Conservation (phyloP, 2,113 vertebrate species). For the Trinectes maculatus region DNA sequence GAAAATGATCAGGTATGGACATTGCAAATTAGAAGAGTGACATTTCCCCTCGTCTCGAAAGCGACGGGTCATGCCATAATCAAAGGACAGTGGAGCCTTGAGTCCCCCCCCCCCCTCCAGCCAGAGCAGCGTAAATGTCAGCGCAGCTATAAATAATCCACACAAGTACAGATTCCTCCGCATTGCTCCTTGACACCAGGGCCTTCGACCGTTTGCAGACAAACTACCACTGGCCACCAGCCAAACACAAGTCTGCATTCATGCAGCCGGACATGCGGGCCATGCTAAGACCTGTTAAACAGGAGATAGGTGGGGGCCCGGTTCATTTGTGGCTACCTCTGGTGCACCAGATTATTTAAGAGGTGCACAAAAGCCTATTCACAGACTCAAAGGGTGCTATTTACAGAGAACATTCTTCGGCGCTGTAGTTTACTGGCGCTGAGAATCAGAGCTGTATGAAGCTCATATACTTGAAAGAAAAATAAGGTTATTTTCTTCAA, state of each 20-base stretch:
- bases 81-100: slow-evolving; percentile 57
- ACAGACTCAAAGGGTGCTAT: slow-evolving; percentile 64
- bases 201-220: slow-evolving; percentile 52
- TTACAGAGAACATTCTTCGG: slow-evolving; percentile 67
- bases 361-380: slow-evolving; percentile 76
- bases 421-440: slow-evolving; percentile 50
- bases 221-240: slow-evolving; percentile 64
- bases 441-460: slow-evolving; percentile 31
- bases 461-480: not conserved
- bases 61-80: slow-evolving; percentile 52
- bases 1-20: slow-evolving; percentile 60
- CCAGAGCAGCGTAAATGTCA: slow-evolving; percentile 70
- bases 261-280: slow-evolving; percentile 55
- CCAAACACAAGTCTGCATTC: slow-evolving; percentile 75
- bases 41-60: slow-evolving; percentile 36
- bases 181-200: slow-evolving; percentile 60
- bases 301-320: slow-evolving; percentile 32
- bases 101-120: slow-evolving; percentile 25
- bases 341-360: slow-evolving; percentile 69
- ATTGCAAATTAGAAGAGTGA: slow-evolving; percentile 52
- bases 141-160: slow-evolving; percentile 73
- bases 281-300: slow-evolving; percentile 63
- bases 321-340: slow-evolving; percentile 64
- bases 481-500: not conserved
- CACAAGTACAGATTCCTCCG: slow-evolving; percentile 66